Evolutionary conservation across 2,113 vertebrate genomes (phyloP), one percentile per base, ranked within the genome.

Genomic region (Brachirus orientalis): DNA sequence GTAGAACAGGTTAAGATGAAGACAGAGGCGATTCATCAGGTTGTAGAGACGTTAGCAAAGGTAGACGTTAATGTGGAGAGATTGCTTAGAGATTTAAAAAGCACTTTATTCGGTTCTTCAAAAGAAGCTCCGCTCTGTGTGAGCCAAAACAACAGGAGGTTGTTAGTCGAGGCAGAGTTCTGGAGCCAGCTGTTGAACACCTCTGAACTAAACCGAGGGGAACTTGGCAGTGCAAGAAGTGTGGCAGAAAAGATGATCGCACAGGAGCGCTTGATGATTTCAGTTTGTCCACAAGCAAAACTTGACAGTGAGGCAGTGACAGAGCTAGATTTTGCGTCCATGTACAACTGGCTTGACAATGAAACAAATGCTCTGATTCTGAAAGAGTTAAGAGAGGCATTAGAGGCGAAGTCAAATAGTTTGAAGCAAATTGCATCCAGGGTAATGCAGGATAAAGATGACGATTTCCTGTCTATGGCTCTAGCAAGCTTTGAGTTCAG

Each of bases 141-240:
- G 8, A 84, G 79, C 70, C 78, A 63, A 17, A 61, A 69, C 13
- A 79, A 88, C 56, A 52, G 69, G 41, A 84, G 69, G 11, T 69
- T 83, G 20, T 61, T 90, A 35, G 77, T 91, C 7, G 91, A 93
- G 69, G 82, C 48, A 37, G 91, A 92, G 72, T 92, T 94, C 78
- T 93, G 90, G 84, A 85, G 78, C 71, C 83, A 73, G 59, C 41
- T 94, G 70, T 56, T 89, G 66, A 71, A 61, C 43, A 58, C 48
- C 51, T 36, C 66, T 9, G n/a, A 82, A 59, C 58, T 51, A 12
- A 68, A 69, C 43, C 51, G 70, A 40, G 60, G 71, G n/a, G 69
- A 84, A 20, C 51, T 59, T 14, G 63, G 63, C 63, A 74, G 63
- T 72, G 69, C 69, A 10, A 85, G 64, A 9, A 9, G 36, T 46